Evolutionary conservation across 2,113 vertebrate species (phyloP), one percentile per base, ranked within the genome.

Genomic region (Peucedramus taeniatus): DNA sequence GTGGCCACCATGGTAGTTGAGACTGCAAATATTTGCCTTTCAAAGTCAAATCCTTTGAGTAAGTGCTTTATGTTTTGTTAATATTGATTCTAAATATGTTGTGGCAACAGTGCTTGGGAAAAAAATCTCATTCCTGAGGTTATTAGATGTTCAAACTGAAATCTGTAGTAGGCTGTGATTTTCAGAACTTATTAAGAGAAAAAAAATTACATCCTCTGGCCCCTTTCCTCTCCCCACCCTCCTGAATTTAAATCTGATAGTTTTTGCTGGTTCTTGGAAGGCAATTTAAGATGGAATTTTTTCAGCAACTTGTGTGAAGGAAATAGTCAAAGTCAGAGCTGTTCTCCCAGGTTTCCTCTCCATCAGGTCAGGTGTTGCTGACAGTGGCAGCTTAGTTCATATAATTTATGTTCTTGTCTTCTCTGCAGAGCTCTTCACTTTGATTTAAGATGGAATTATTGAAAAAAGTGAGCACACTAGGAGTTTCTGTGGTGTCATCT

Each of bases 161-260:
- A 63, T 35, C 9, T 92, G 39, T 65, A 35, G 28, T 42, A 60
- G 10, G 8, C 57, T 11, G 3, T 63, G 24, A 20, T 71, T 81
- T 86, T 44, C 27, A 75, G 64, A 87, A 37, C 30, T 23, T 68
- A 13, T 0, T 57, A 61, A 42, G 50, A 28, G 28, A n/a, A 80
- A 30, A 49, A 56, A 45, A 37, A 7, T 60, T 81, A 30, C 28
- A 44, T 51, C 13, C 23, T 8, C 6, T 3, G 13, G 4, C 11
- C 11, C 18, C 17, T 8, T 5, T 4, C 3, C 2, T 11, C 20
- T 11, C 11, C 27, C 8, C 7, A 3, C 14, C 31, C 5, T n/a
- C n/a, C n/a, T n/a, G 0, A 12, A 12, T 75, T 75, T 39, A n/a
- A 37, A 69, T 47, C 30, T 61, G 17, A 8, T 83, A 1, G 9